A percentile compares a stretch with the other conserved stretches of the same genome.
These are phyloP conservation scores for Anisognathus igniventris DNA, from an alignment of 2,797 vertebrate species.

Conservation along the genomic window DNA sequence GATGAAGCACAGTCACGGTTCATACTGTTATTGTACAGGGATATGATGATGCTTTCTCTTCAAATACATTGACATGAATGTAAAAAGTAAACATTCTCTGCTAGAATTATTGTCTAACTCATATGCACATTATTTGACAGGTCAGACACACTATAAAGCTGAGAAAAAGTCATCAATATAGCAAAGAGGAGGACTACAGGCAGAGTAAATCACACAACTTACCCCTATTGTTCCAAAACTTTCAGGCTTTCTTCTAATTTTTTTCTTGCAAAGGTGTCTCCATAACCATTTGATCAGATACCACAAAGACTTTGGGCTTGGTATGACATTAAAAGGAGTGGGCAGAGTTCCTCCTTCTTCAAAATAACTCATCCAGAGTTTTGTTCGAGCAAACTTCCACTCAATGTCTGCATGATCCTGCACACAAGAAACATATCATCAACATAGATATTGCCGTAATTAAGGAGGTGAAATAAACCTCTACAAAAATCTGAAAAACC, in stretches of 20 bases:
- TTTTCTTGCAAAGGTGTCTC: constrained; percentile 80
- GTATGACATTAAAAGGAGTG: constrained; percentile 95
- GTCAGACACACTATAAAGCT: background rate
- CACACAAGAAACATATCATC: background rate
- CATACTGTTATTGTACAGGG: background rate
- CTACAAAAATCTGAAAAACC: background rate
- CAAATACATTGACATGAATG: background rate
- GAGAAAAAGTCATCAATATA: background rate
- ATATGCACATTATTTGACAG: background rate
- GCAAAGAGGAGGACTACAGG: background rate
- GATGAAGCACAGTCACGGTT: background rate
- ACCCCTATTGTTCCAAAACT: constrained; percentile 92
- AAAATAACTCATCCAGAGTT: constrained; percentile 99
- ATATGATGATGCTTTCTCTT: background rate
- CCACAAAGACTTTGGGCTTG: constrained; percentile 92
- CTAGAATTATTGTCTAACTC: background rate
- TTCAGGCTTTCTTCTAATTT: constrained; percentile 78
- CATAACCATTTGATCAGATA: constrained; percentile 88
- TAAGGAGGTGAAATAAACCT: background rate
- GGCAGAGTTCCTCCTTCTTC: constrained; percentile 97
- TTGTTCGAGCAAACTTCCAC: constrained; percentile 99
- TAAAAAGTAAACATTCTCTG: background rate
- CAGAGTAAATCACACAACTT: constrained; percentile 53
- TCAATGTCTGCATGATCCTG: constrained; percentile 98
- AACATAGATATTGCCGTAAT: background rate